Evolutionary conservation across 2,888 invertebrate species (phyloP), one percentile per base, ranked within the genome.

Genomic region (Apomyelois bistriatella): DNA sequence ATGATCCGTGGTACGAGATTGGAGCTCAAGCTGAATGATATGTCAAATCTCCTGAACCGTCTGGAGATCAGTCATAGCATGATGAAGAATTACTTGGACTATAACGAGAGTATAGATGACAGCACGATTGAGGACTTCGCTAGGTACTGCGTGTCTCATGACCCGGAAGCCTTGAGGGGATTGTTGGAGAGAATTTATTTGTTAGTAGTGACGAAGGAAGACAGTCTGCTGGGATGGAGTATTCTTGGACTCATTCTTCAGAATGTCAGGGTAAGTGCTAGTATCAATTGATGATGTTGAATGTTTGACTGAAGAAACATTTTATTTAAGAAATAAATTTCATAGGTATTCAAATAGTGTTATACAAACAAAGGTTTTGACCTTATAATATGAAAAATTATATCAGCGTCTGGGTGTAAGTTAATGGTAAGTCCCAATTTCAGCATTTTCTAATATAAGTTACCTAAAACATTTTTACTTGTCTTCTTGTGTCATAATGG

Each of bases 81-180:
- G 65, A 93, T 94, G 92, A 73, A 90, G 57, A 89, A 90, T 49
- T 93, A 94, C 70, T 88, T 92, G 53, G 74, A 83, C 1, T 67
- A 90, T 49, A 86, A 90, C 59, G 77, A 87, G 28, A 85, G 85
- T 54, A 81, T 93, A 60, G 94, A 95, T 72, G 74, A 85, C 57
- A 85, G 87, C 55, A 96, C 96, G 4, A 70, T 96, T 58, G 89
- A 94, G 68, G 92, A 93, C 68, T 96, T 95, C 70, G 95, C 95
- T 0, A 89, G 87, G 59, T 92, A 92, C 82, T 93, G 93, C 40
- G 93, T 95, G 1, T 93, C 95, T 0, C 94, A 94, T 62, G 92
- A 92, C 64, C 82, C 92, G 0, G 86, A 92, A 42, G 94, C 94
- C 1, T 82, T 95, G 52, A 91, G 93, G 32, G 92, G 93, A 57